Percentiles rank a stretch among this genome's conserved stretches.
These are phyloP conservation scores for Aphidius ervi DNA, from an alignment of 1,140 invertebrate species.

Conservation along the genomic window DNA sequence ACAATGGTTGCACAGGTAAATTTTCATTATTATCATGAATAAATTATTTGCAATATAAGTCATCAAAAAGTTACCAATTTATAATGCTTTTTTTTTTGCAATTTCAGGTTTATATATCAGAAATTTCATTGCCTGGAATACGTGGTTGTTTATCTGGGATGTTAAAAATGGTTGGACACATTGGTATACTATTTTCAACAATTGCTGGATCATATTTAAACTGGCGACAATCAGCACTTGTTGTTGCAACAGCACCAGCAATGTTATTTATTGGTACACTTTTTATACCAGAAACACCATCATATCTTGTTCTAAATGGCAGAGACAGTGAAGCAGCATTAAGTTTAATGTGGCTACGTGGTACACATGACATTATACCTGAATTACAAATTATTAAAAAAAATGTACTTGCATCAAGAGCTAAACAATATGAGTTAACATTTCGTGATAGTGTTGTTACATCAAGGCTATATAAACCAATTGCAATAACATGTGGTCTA, in stretches of 20 bases:
- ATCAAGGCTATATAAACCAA: conserved; percentile 61
- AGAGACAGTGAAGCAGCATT: conserved; percentile 73
- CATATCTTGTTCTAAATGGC: conserved; percentile 69
- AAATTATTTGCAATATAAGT: neutral
- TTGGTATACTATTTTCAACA: conserved; percentile 79
- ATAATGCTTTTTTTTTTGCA: neutral
- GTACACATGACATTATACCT: conserved; percentile 66
- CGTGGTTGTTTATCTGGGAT: conserved; percentile 80
- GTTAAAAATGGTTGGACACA: conserved; percentile 78
- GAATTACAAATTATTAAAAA: conserved; percentile 59
- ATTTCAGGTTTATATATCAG: conserved; percentile 79
- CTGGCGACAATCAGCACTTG: conserved; percentile 75
- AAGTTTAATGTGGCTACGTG: conserved; percentile 72
- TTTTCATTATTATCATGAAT: neutral
- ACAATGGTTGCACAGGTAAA: conserved; percentile 73
- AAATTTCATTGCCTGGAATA: conserved; percentile 81
- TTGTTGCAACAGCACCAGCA: conserved; percentile 70
- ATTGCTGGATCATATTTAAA: conserved; percentile 74
- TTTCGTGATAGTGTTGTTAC: conserved; percentile 55
- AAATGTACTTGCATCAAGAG: conserved; percentile 48
- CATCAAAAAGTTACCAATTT: neutral
- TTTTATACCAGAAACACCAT: conserved; percentile 79
- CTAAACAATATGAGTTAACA: conserved; percentile 48
- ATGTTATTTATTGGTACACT: conserved; percentile 65
- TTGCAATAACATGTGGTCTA: conserved; percentile 74